phyloP scores from a whole-genome alignment of 2,797 vertebrate genomes.

The Sebastes glaucus region DNA sequence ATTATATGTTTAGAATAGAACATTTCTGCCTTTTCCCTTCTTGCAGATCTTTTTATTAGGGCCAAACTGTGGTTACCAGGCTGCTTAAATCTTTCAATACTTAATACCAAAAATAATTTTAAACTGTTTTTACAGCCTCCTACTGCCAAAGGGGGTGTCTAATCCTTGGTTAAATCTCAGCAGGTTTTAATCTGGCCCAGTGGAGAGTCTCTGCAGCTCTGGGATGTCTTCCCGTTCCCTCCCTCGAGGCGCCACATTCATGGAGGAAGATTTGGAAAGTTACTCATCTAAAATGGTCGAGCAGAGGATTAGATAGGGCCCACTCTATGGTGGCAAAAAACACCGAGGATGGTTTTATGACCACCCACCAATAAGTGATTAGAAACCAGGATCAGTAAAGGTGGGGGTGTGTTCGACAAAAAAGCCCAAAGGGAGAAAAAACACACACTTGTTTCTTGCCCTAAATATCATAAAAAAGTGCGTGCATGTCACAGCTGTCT shows the following conservation, averaged over 20 bases:
- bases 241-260: constrained; percentile 26
- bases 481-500: not conserved
- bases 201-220: constrained; percentile 47
- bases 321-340: constrained; percentile 36
- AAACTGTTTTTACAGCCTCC: constrained; percentile 40
- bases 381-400: constrained; percentile 37
- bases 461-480: constrained; percentile 9
- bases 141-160: constrained; percentile 54
- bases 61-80: constrained; percentile 1
- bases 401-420: constrained; percentile 24
- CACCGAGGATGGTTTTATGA: constrained; percentile 47
- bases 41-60: not conserved
- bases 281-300: constrained; percentile 56
- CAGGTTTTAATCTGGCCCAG: constrained; percentile 71
- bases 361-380: constrained; percentile 68
- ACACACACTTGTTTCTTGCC: not conserved
- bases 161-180: constrained; percentile 70
- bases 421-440: not conserved
- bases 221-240: constrained; percentile 36
- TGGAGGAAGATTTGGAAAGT: constrained; percentile 49
- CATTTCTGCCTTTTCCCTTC: not conserved
- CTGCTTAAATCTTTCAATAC: constrained; percentile 34
- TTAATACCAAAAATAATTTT: constrained; percentile 56
- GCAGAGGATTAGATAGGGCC: constrained; percentile 66
- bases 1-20: not conserved